phyloP scores from a whole-genome alignment of 2,797 vertebrate genomes.

The Myripristis jacobus region DNA sequence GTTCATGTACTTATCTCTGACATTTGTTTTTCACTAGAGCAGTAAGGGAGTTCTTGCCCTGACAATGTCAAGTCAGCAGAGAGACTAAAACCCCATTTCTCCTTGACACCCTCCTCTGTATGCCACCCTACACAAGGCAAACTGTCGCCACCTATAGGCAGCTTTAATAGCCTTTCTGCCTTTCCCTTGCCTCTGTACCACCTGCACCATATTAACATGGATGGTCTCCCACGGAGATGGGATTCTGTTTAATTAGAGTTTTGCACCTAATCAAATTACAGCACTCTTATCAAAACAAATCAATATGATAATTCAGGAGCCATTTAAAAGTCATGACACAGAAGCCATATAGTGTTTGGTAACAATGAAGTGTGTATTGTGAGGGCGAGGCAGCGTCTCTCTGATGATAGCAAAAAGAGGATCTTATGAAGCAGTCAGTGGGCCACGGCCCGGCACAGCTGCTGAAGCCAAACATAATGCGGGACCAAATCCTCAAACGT shows the following conservation, averaged over 20 bases:
- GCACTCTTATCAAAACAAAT: slow-evolving; percentile 59
- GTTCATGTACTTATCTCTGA: slow-evolving; percentile 19
- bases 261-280: slow-evolving; percentile 53
- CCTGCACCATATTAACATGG: slow-evolving; percentile 55
- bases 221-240: slow-evolving; percentile 34
- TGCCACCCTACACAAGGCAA: slow-evolving; percentile 66
- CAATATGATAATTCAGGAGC: slow-evolving; percentile 43
- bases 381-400: slow-evolving; percentile 8
- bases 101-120: slow-evolving; percentile 46
- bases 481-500: slow-evolving; percentile 63
- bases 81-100: slow-evolving; percentile 51
- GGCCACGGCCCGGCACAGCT: slow-evolving; percentile 42
- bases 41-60: slow-evolving; percentile 14
- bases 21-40: slow-evolving; percentile 42
- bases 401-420: slow-evolving; percentile 12
- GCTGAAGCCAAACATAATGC: slow-evolving; percentile 49
- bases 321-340: slow-evolving; percentile 48
- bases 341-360: slow-evolving; percentile 36
- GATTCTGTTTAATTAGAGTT: slow-evolving; percentile 54
- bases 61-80: slow-evolving; percentile 58
- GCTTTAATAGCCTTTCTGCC: slow-evolving; percentile 59
- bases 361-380: slow-evolving; percentile 15
- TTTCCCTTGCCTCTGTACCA: slow-evolving; percentile 38
- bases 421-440: slow-evolving; percentile 40
- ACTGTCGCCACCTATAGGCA: slow-evolving; percentile 85